phyloP scores from a whole-genome alignment of 2,888 invertebrate genomes.

The Amblyjoppa fuscipennis region DNA sequence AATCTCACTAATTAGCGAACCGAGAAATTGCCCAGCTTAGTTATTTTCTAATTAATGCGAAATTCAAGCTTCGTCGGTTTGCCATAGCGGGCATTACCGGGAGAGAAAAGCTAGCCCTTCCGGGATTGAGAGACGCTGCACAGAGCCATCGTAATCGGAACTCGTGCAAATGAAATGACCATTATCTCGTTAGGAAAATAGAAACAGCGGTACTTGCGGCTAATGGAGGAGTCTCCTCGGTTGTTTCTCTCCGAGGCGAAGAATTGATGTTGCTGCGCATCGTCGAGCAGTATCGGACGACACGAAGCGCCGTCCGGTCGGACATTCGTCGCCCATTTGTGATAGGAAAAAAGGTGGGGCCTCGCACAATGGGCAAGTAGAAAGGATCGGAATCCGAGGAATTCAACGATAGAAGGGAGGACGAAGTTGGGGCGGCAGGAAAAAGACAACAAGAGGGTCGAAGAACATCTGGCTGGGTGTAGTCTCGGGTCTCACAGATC shows the following conservation, averaged over 20 bases:
- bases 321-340: constrained; percentile 5
- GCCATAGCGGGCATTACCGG: constrained; percentile 1
- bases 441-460: constrained; percentile 30
- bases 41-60: constrained; percentile 76
- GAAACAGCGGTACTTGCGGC: not conserved
- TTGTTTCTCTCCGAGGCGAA: not conserved
- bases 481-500: constrained; percentile 44
- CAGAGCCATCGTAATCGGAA: not conserved
- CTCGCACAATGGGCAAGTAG: not conserved
- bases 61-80: constrained; percentile 31
- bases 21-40: constrained; percentile 73
- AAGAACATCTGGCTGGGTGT: constrained; percentile 37
- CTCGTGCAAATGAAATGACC: constrained; percentile 2
- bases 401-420: constrained; percentile 28
- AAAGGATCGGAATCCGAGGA: constrained; percentile 21
- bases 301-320: too few species aligned
- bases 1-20: constrained; percentile 76
- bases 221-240: not conserved
- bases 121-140: constrained; percentile 8
- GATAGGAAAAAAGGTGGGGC: not conserved
- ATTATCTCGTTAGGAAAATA: constrained; percentile 23
- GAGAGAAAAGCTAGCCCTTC: constrained; percentile 2
- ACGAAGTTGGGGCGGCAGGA: constrained; percentile 4
- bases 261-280: constrained; percentile 8
- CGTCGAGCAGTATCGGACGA: not conserved